phyloP scores from a whole-genome alignment of 2,113 vertebrate species.

The Empidonax alnorum region DNA sequence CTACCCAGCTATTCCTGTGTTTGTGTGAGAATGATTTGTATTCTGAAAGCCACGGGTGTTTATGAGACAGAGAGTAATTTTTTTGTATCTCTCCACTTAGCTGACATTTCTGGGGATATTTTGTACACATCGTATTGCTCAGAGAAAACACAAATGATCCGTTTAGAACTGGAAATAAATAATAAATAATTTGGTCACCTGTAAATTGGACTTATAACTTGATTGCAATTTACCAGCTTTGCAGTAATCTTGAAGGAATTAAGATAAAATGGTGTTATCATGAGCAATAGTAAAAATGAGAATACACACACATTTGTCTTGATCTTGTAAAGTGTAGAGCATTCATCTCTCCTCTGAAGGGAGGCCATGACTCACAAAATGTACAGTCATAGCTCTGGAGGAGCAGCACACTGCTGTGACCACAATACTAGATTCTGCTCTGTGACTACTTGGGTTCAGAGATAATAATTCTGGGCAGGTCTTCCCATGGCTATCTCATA shows the following conservation, averaged over 20 bases:
- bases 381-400: neutral
- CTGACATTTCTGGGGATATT: slow-evolving; percentile 42
- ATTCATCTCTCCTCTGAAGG: neutral
- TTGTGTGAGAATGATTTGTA: slow-evolving; percentile 27
- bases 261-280: slow-evolving; percentile 12
- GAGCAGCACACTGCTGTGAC: neutral
- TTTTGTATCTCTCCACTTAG: slow-evolving; percentile 22
- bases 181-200: slow-evolving; percentile 65
- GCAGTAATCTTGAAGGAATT: slow-evolving; percentile 58
- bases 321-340: neutral
- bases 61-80: neutral
- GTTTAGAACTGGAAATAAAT: slow-evolving; percentile 64
- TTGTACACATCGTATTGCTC: neutral
- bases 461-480: neutral
- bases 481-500: neutral
- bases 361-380: neutral
- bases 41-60: slow-evolving; percentile 7
- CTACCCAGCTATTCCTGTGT: neutral
- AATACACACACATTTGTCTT: neutral
- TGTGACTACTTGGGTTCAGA: neutral
- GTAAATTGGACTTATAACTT: slow-evolving; percentile 62
- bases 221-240: slow-evolving; percentile 68
- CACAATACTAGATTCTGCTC: neutral
- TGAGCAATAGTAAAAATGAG: neutral
- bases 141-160: slow-evolving; percentile 62